Conservation (phyloP, 2,888 invertebrate genomes). For the Stegophylla sp. region DNA sequence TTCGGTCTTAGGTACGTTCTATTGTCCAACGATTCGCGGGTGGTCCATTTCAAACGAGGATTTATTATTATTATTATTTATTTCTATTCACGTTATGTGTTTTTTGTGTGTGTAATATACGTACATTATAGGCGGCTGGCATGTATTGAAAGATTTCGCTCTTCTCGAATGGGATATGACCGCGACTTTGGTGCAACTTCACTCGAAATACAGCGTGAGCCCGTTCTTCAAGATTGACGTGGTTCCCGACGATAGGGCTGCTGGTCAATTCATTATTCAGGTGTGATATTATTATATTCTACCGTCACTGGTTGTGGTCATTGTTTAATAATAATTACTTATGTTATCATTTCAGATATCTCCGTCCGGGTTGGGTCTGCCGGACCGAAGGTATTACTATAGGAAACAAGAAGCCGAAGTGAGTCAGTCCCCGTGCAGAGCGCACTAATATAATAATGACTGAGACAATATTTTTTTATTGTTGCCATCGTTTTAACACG, state of each 20-base stretch:
- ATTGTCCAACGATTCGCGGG: neutral
- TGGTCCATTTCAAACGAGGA: neutral
- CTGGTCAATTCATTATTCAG: slow-evolving; percentile 66
- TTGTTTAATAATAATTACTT: neutral
- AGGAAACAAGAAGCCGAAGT: slow-evolving; percentile 64
- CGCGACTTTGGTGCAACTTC: slow-evolving; percentile 65
- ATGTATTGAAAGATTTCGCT: slow-evolving; percentile 66
- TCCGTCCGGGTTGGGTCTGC: slow-evolving; percentile 69
- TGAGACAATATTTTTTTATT: no score
- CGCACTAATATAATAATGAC: no score
- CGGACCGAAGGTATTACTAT: slow-evolving; percentile 68
- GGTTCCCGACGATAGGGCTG: slow-evolving; percentile 67
- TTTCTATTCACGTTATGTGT: neutral
- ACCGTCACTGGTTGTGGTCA: neutral
- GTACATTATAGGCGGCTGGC: slow-evolving; percentile 67
- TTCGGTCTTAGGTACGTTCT: slow-evolving; percentile 66
- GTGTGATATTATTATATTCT: slow-evolving; percentile 61
- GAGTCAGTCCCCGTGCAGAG: slow-evolving; percentile 59
- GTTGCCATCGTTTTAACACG: neutral
- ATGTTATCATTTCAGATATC: slow-evolving; percentile 63
- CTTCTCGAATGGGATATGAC: slow-evolving; percentile 65
- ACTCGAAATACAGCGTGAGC: slow-evolving; percentile 67
- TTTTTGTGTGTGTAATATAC: neutral
- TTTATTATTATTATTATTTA: neutral
- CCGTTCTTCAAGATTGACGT: slow-evolving; percentile 69